A percentile compares a stretch with the other conserved stretches of the same genome.
These are phyloP conservation scores for Enteromius treurensis DNA, from an alignment of 2,797 vertebrate species.

Conservation along the genomic window DNA sequence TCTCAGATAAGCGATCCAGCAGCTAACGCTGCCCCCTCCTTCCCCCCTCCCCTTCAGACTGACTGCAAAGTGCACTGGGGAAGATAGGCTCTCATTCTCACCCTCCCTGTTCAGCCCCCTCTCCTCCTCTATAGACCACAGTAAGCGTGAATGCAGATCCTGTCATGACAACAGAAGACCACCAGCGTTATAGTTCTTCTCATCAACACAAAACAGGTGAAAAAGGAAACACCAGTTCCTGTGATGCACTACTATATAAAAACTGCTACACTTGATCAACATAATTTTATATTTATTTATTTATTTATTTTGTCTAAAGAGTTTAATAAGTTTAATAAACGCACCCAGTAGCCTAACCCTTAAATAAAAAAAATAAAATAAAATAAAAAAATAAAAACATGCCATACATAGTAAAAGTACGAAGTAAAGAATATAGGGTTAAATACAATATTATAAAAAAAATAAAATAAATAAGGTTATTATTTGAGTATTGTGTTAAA, in stretches of 20 bases:
- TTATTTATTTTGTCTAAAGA: not conserved
- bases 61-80: slow-evolving; percentile 60
- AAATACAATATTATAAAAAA: too few species aligned
- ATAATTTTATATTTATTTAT: not conserved
- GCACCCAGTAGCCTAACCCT: not conserved
- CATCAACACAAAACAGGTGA: not conserved
- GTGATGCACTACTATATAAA: not conserved
- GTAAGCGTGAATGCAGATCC: slow-evolving; percentile 13
- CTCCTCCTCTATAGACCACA: slow-evolving; percentile 14
- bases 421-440: not conserved
- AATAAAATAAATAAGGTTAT: not conserved
- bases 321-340: not conserved
- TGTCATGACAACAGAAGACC: not conserved
- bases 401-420: not conserved
- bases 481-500: not conserved
- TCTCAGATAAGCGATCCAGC: slow-evolving; percentile 59
- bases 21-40: slow-evolving; percentile 49
- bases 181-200: not conserved
- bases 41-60: slow-evolving; percentile 52
- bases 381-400: too few species aligned
- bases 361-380: too few species aligned
- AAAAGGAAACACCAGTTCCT: not conserved
- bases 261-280: not conserved
- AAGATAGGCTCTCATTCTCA: slow-evolving; percentile 43
- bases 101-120: slow-evolving; percentile 23